Percentiles rank a stretch among this genome's conserved stretches.
phyloP scores from a whole-genome alignment of 2,113 vertebrate species.

The Pithys albifrons region DNA sequence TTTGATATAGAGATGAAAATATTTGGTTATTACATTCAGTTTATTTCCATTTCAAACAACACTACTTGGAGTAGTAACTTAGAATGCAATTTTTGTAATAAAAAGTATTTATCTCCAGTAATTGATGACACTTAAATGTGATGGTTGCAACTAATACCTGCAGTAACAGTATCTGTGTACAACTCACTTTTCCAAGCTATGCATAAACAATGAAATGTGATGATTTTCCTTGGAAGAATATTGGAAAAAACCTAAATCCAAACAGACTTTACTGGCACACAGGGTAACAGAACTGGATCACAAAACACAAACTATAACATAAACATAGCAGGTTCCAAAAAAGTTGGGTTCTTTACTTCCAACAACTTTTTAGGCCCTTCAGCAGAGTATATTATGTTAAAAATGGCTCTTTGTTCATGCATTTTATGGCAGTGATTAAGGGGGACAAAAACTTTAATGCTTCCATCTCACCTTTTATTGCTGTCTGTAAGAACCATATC shows the following conservation, averaged over 20 bases:
- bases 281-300: neutral
- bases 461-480: neutral
- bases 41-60: neutral
- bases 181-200: neutral
- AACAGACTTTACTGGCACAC: neutral
- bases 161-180: fast-evolving
- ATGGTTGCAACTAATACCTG: too few relatives aligned
- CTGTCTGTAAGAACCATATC: neutral
- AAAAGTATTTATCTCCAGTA: too few relatives aligned
- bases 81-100: too few relatives aligned
- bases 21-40: neutral
- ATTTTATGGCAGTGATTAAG: neutral
- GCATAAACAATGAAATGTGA: neutral
- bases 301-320: neutral
- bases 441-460: neutral
- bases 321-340: neutral
- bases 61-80: too few relatives aligned
- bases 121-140: too few relatives aligned
- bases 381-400: neutral
- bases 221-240: neutral
- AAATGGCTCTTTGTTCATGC: neutral
- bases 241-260: neutral
- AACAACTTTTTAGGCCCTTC: neutral
- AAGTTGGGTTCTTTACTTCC: neutral
- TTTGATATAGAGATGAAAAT: neutral